phyloP scores from a whole-genome alignment of 2,113 vertebrate genomes.

The Prolemur simus region DNA sequence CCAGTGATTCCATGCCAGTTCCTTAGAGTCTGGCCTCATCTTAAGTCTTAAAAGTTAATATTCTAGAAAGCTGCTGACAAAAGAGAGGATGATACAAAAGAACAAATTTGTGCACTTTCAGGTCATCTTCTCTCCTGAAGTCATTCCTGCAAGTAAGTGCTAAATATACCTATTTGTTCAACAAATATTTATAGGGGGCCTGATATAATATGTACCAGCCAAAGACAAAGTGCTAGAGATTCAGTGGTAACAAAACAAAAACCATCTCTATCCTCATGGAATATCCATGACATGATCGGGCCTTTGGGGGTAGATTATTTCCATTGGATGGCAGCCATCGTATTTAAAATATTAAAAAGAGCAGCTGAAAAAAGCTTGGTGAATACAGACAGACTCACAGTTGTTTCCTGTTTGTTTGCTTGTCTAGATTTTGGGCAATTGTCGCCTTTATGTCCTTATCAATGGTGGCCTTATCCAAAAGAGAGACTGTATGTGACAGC shows the following conservation, averaged over 20 bases:
- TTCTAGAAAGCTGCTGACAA: neutral
- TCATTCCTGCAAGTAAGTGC: neutral
- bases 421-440: neutral
- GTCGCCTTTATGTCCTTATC: neutral
- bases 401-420: neutral
- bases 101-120: neutral
- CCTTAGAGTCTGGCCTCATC: slow-evolving; percentile 19
- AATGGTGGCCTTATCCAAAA: slow-evolving; percentile 31
- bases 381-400: neutral
- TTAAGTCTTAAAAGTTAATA: slow-evolving; percentile 24
- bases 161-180: neutral
- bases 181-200: neutral
- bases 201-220: neutral
- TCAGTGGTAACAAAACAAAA: slow-evolving; percentile 10
- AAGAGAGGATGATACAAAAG: neutral
- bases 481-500: neutral
- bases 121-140: neutral
- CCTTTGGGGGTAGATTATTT: neutral
- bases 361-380: neutral
- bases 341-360: neutral
- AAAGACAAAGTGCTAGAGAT: neutral
- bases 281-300: neutral
- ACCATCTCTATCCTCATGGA: neutral
- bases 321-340: neutral
- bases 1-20: slow-evolving; percentile 28